Evolutionary conservation across 2,797 vertebrate species (phyloP), one percentile per base, ranked within the genome.

Genomic region (Gambelia wislizenii): DNA sequence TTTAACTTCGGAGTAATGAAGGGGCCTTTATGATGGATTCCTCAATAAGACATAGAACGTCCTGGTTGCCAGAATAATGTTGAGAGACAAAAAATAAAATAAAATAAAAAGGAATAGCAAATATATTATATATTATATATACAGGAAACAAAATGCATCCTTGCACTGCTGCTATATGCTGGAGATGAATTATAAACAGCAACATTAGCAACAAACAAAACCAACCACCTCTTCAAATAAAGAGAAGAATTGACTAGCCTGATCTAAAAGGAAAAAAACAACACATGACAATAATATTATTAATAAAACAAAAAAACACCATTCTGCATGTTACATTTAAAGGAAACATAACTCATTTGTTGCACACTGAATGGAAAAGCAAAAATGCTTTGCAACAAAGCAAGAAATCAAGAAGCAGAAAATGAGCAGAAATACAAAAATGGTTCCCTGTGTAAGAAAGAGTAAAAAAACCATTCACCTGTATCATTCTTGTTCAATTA

Each of bases 121-220:
- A 97, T 97, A 96, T 95, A 97, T 94, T 95, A 97, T 94, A 97
- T 96, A 97, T 97, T 96, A 96, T 95, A 96, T 33, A 95, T 94
- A 93, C 95, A 96, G 96, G 95, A 96, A 97, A 96, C 94, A 96
- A 96, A 96, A 96, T 87, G 95, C 93, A 95, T 97, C 95, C 97
- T 96, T 95, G 96, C 97, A 95, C 96, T 96, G 97, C 97, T 97
- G 96, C 96, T 95, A 90, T 93, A 95, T 93, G 96, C 96, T 96
- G 96, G 96, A 93, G 95, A 93, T 0, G 42, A 95, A 94, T 95
- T 93, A 93, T 94, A 91, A 96, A 95, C 88, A 94, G 93, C 83
- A 14, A 72, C 91, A 92, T 79, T 96, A 94, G 83, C 95, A 96
- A 89, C 92, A 94, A 94, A 95, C 74, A 94, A 95, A 94, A 93